Percentiles rank a stretch among this genome's conserved stretches.
phyloP scores from a whole-genome alignment of 2,113 vertebrate genomes.

The Alligator sinensis region DNA sequence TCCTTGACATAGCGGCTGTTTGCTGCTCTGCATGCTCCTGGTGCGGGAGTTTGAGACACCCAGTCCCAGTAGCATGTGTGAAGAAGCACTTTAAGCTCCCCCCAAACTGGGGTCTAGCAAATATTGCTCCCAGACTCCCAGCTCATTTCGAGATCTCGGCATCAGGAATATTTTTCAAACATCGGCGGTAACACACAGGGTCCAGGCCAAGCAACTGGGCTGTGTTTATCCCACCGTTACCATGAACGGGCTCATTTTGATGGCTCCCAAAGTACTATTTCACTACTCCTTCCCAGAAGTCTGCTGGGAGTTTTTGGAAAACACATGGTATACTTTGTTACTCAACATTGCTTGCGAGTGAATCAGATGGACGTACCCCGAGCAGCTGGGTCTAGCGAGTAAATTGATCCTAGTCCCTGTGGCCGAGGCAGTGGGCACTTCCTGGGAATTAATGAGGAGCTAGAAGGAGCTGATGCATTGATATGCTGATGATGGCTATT shows the following conservation, averaged over 20 bases:
- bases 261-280: neutral
- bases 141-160: neutral
- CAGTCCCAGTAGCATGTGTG: no score
- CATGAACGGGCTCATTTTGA: neutral
- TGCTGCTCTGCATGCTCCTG: neutral
- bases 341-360: neutral
- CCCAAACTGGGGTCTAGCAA: neutral
- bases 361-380: neutral
- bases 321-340: neutral
- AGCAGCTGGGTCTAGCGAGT: neutral
- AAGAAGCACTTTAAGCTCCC: rapidly evolving
- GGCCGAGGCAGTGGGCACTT: neutral
- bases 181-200: rapidly evolving
- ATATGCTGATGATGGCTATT: slow-evolving; percentile 3
- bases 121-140: rapidly evolving
- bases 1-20: neutral
- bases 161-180: neutral
- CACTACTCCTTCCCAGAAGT: neutral
- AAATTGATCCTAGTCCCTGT: neutral
- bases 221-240: rapidly evolving
- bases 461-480: rapidly evolving
- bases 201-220: neutral
- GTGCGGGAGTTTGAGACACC: no score
- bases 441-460: neutral
- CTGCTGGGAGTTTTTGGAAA: neutral